A percentile compares a stretch with the other conserved stretches of the same genome.
phyloP scores from a whole-genome alignment of 2,888 invertebrate species.

The Galerucella nymphaeae region DNA sequence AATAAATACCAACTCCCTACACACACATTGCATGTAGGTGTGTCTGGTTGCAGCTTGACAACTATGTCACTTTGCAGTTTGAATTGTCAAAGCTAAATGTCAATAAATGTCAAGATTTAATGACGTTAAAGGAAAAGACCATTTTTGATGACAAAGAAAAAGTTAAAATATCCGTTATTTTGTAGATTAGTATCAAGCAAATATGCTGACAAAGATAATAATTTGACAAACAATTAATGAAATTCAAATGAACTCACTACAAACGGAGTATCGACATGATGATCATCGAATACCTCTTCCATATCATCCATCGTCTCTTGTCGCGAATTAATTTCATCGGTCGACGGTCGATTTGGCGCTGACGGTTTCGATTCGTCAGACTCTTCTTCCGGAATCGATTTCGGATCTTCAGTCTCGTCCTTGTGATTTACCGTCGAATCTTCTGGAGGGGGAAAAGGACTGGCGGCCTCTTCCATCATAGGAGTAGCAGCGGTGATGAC shows the following conservation, averaged over 20 bases:
- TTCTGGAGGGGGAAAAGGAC: conserved; percentile 77
- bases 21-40: no score
- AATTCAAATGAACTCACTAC: conserved; percentile 48
- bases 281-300: conserved; percentile 65
- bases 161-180: no score
- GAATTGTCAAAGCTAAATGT: no score
- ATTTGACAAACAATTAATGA: no score
- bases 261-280: conserved; percentile 70
- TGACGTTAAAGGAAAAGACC: no score
- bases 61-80: no score
- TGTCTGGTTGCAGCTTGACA: no score
- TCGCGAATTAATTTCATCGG: conserved; percentile 19
- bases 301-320: conserved; percentile 42
- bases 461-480: conserved; percentile 87
- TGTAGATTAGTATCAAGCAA: no score
- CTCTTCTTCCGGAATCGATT: conserved; percentile 28
- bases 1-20: no score
- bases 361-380: conserved; percentile 19
- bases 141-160: no score
- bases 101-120: no score
- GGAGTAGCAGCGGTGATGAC: conserved; percentile 95
- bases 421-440: conserved; percentile 55
- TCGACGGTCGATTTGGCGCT: conserved; percentile 8
- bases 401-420: conserved; percentile 39
- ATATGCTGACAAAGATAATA: no score